Base-by-base conservation (phyloP, 2,888 invertebrate species). In the Eupithecia subfuscata region DNA sequence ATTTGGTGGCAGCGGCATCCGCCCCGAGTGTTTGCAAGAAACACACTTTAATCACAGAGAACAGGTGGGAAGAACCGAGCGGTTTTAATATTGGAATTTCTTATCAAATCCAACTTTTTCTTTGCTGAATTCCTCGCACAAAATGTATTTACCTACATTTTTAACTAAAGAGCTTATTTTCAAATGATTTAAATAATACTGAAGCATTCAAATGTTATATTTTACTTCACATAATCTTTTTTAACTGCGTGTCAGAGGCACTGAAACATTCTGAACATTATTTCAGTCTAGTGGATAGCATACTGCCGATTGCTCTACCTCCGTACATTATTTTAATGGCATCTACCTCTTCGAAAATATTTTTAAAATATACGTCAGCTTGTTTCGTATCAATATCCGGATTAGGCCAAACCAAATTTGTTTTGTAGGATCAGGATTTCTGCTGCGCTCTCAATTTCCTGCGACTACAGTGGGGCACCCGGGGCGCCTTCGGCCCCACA, bases 381-480 rank as follows among this genome's bases (percentile, higher is more conserved):
- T 92, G 92, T 92, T 90, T 92, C 92, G 89, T 92, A 93, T 92
- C 94, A 92, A 94, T 94, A 94, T 94, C 93, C 93, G 93, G 94
- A 94, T 95, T 94, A 93, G 90, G 91, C 89, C 82, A 92, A 92
- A 93, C 92, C 93, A 92, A 94, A 94, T 95, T 94, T 92, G 91
- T 91, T 92, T 93, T 91, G 92, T 90, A 90, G 90, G 91, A 93
- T 92, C 91, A 90, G 91, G 91, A 93, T 94, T 94, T 94, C 92
- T 95, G 94, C 93, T 92, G 91, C 90, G 91, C 89, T 94, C 93
- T 93, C 94, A 94, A 95, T 94, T 95, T 95, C 94, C 94, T 93
- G 92, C 90, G 91, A 92, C 91, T 92, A 92, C 92, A 93, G 89
- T 89, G 89, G 89, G 90, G 90, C 92, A 92, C 93, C 93, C 94